Conservation (phyloP, 2,113 vertebrate genomes). For the Barnardius zonarius region DNA sequence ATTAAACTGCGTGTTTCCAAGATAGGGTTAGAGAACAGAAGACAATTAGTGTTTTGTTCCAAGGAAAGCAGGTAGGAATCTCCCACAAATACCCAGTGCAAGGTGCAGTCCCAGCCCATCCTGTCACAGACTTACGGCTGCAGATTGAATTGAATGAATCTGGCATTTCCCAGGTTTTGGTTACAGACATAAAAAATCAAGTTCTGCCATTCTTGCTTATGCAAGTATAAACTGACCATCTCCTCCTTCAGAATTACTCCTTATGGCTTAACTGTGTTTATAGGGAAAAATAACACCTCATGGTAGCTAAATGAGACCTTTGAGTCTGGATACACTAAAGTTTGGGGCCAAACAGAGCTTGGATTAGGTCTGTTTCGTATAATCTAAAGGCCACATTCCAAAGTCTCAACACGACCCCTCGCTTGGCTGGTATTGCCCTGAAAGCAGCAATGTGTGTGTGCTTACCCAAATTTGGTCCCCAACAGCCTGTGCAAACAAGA, state of each 20-base stretch:
- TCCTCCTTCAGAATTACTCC: neutral
- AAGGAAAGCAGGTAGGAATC: neutral
- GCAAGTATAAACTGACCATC: neutral
- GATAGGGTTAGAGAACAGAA: neutral
- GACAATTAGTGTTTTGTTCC: neutral
- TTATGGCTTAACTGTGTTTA: neutral
- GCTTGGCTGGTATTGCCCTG: neutral
- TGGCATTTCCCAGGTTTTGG: neutral
- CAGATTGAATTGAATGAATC: neutral
- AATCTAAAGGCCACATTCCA: neutral
- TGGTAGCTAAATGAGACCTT: neutral
- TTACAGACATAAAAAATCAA: neutral
- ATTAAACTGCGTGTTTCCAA: neutral
- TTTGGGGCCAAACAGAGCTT: neutral
- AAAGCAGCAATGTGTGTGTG: accelerated
- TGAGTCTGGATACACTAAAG: neutral
- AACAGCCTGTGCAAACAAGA: neutral
- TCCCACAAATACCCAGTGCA: neutral
- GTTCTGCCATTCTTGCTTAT: neutral
- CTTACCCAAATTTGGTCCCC: neutral
- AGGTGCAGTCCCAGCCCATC: neutral
- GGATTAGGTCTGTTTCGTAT: neutral
- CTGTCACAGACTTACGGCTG: neutral
- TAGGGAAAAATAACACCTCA: neutral
- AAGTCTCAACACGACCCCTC: accelerated